These are phyloP conservation scores for Agelastica alni DNA, from an alignment of 2,888 invertebrate species.

Conservation along the genomic window DNA sequence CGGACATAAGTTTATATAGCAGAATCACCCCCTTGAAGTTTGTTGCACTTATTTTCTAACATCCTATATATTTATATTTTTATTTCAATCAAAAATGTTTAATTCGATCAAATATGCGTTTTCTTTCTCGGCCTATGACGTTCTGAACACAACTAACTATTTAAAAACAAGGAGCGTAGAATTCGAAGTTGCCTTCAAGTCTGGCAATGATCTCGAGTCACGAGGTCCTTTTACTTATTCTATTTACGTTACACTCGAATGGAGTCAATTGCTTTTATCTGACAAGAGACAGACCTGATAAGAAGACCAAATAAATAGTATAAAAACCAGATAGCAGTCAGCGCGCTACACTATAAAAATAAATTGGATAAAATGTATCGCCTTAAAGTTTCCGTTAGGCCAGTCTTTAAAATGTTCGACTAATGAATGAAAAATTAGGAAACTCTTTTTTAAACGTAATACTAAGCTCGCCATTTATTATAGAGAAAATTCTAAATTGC, in stretches of 20 bases:
- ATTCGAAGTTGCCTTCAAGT: slow-evolving; percentile 21
- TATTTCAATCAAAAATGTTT: not conserved
- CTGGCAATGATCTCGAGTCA: slow-evolving; percentile 22
- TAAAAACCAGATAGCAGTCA: slow-evolving; percentile 20
- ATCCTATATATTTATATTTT: not conserved
- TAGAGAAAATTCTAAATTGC: too few species aligned
- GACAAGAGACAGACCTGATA: slow-evolving; percentile 32
- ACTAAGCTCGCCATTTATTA: too few species aligned
- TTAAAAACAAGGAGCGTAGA: slow-evolving; percentile 9
- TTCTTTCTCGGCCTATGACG: not conserved
- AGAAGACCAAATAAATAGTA: slow-evolving; percentile 30
- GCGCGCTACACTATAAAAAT: slow-evolving; percentile 4
- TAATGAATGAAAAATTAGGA: too few species aligned
- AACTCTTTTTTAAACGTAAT: too few species aligned
- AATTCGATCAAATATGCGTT: too few species aligned
- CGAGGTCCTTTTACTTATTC: slow-evolving; percentile 29
- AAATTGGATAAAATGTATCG: too few species aligned
- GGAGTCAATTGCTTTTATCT: slow-evolving; percentile 31
- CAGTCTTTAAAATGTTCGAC: too few species aligned
- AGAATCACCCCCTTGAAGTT: too few species aligned
- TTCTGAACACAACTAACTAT: not conserved
- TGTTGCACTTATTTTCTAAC: too few species aligned
- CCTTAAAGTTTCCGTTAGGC: too few species aligned
- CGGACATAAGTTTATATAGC: too few species aligned
- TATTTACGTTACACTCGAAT: slow-evolving; percentile 30